These are phyloP conservation scores for Yponomeuta malinellus DNA, from an alignment of 2,888 invertebrate genomes.

Conservation along the genomic window DNA sequence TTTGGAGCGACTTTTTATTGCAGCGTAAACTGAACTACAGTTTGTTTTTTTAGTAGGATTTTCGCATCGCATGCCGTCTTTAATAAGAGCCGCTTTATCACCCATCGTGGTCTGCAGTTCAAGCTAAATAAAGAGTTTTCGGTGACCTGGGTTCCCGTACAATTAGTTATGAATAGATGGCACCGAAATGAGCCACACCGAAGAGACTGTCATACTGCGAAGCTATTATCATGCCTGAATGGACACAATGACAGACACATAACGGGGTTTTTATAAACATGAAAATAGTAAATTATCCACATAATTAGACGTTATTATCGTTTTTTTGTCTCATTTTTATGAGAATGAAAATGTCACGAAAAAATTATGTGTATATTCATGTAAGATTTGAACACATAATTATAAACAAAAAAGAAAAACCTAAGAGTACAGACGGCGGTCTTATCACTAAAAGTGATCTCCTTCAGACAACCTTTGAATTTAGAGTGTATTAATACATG, in stretches of 20 bases:
- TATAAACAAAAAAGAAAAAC: too few relatives aligned
- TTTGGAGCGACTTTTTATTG: constrained; percentile 1
- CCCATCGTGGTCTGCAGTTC: not conserved
- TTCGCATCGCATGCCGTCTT: not conserved
- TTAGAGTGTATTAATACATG: too few relatives aligned
- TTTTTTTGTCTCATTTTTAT: too few relatives aligned
- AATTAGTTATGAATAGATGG: not conserved
- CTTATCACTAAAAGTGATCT: too few relatives aligned
- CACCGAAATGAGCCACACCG: not conserved
- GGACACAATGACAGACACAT: not conserved
- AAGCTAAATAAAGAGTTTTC: not conserved
- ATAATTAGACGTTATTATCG: too few relatives aligned
- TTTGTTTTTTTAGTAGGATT: not conserved
- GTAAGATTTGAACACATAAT: too few relatives aligned
- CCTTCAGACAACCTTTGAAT: too few relatives aligned
- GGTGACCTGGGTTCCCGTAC: not conserved
- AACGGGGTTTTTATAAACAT: not conserved
- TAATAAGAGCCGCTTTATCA: not conserved
- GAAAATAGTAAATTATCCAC: too few relatives aligned
- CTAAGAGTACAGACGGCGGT: too few relatives aligned
- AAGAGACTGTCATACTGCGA: not conserved
- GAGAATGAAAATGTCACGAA: too few relatives aligned
- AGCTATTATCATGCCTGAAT: constrained; percentile 7
- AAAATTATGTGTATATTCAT: too few relatives aligned
- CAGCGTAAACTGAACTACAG: not conserved